Evolutionary conservation across 2,113 vertebrate genomes (phyloP).

Genomic region (Paradoxurus hermaphroditus): DNA sequence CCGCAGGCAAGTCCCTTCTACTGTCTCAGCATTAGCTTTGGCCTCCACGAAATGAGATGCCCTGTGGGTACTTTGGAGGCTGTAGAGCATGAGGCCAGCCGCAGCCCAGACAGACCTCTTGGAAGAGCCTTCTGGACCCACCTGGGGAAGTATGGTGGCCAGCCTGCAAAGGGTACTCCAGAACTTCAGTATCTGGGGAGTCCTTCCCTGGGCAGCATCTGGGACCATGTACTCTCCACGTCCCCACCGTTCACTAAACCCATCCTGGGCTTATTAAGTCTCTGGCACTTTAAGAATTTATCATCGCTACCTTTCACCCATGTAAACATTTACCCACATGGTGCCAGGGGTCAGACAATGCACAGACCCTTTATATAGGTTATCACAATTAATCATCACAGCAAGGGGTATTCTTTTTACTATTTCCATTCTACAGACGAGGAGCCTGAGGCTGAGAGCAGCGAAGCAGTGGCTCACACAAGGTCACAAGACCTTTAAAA

Average conservation of each 20-base stretch:
- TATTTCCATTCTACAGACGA: neutral
- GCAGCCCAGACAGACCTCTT: neutral
- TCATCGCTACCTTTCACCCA: neutral
- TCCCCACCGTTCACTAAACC: neutral
- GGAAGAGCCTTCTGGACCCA: neutral
- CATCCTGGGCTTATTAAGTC: neutral
- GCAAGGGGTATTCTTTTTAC: neutral
- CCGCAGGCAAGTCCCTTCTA: neutral
- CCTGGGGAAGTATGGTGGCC: neutral
- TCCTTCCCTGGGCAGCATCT: neutral
- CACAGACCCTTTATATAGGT: neutral
- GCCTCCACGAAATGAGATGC: neutral
- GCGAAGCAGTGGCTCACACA: neutral
- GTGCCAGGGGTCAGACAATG: neutral
- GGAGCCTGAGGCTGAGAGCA: neutral
- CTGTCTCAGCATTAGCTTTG: neutral
- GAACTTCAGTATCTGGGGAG: neutral
- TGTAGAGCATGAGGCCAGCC: accelerated
- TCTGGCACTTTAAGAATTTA: neutral
- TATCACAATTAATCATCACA: too few species aligned
- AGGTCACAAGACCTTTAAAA: neutral
- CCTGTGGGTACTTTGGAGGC: neutral
- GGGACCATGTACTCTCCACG: neutral
- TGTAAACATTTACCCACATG: neutral
- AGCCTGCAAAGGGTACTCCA: neutral